Evolutionary conservation across 1,140 invertebrate species (phyloP), one percentile per base, ranked within the genome.

Genomic region (Ptiloglossa arizonensis): DNA sequence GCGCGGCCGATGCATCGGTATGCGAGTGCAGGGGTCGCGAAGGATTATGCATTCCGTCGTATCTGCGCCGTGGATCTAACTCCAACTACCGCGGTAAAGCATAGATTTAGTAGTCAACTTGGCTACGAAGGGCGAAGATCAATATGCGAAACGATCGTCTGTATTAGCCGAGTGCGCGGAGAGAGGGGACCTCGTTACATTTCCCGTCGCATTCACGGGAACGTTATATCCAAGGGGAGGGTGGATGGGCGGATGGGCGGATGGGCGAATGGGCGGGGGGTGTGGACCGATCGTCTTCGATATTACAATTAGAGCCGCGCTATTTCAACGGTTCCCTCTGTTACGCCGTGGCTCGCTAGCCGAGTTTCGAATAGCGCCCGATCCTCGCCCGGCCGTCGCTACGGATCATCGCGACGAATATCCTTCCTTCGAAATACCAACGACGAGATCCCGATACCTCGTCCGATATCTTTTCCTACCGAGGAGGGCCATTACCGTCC

Each of bases 61-160:
- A 62, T 68, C 64, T 52, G 32, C 6, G 0, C 35, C 24, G 22
- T 29, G 62, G 59, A 77, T 71, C 67, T 59, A 63, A 54, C 57
- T 48, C 44, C 24, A 66, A 48, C 63, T 29, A 22, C 13, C 19
- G 24, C 32, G 22, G 44, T 17, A 46, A 67, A 67, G 32, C 56
- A 29, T 44, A 32, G 64, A 68, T 76, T 68, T 48, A 60, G 29
- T 32, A 63, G 29, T 22, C 35, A 50, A 71, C 15, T 64, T 56
- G 44, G 32, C 19, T 27, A 67, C 41, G 44, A 48, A 70, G 41
- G 22, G n/a, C 59, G 8, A 79, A 66, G 76, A 79, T 79, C 76
- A 57, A 79, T 79, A 79, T 35, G 69, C 41, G 75, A 71, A 71
- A 77, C 76, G 59, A 79, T 73, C 76, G 69, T 46, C n/a, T n/a